A percentile compares a stretch with the other conserved stretches of the same genome.
Evolutionary conservation across 1,140 invertebrate genomes (phyloP).

Genomic region (Aphelinus atriplicis): DNA sequence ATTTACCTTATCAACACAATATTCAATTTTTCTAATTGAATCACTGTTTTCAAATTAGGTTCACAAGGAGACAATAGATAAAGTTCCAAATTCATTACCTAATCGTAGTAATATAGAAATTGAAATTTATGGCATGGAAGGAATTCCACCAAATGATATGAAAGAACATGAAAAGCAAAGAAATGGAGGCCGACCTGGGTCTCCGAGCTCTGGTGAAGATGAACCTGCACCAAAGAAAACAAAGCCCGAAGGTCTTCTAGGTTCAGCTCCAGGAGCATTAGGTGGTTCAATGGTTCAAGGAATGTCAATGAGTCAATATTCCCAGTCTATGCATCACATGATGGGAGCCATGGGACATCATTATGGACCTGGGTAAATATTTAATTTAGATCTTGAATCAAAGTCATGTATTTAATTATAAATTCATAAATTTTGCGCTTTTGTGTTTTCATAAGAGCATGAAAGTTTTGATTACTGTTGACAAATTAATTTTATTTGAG

Average conservation of each 20-base stretch:
- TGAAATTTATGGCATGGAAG: constrained; percentile 99
- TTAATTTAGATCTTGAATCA: background rate
- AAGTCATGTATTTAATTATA: background rate
- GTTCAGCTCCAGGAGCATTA: constrained; percentile 64
- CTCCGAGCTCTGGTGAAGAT: constrained; percentile 77
- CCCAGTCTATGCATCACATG: constrained; percentile 72
- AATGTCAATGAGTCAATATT: constrained; percentile 71
- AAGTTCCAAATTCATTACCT: constrained; percentile 98
- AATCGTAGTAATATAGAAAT: constrained; percentile 99
- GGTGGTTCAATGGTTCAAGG: constrained; percentile 66
- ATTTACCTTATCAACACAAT: background rate
- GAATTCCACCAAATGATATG: constrained; percentile 95
- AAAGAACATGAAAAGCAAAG: constrained; percentile 93
- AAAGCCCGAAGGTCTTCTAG: constrained; percentile 72
- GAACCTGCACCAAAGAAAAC: constrained; percentile 78
- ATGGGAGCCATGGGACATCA: constrained; percentile 75
- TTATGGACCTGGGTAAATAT: constrained; percentile 76
- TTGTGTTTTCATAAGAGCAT: too few relatives aligned
- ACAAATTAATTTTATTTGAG: constrained; percentile 27
- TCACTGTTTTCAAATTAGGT: constrained; percentile 73
- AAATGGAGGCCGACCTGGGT: constrained; percentile 68
- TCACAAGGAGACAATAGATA: constrained; percentile 99
- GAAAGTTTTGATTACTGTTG: too few relatives aligned
- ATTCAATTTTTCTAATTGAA: background rate
- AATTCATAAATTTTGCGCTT: background rate